Evolutionary conservation across 2,797 vertebrate genomes (phyloP), one percentile per base, ranked within the genome.

Genomic region (Lepidocolaptes lacrymiger): DNA sequence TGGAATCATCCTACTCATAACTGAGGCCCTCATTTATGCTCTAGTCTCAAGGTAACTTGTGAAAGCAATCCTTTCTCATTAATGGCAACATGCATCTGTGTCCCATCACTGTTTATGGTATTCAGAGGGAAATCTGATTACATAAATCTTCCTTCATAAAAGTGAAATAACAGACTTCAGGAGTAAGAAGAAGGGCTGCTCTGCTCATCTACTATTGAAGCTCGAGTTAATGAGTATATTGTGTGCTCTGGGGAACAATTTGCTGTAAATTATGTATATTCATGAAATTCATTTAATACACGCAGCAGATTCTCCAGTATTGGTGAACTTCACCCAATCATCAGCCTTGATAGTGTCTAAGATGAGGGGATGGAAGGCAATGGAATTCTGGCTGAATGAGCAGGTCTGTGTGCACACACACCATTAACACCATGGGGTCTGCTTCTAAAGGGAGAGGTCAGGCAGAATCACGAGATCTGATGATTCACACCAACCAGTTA

Each of bases 31-130:
- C 36, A 13, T 63, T 88, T 85, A 30, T 71, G 30, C 56, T 61
- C 22, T 82, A 49, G 46, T 67, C 49, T 85, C 71, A 54, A 56
- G 72, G 56, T 39, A 92, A 77, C 76, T 93, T 88, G 7, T 81
- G 92, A 94, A 93, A 92, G 52, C 52, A 83, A 85, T 67, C 52
- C 68, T 49, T 80, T 85, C 89, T 83, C 48, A n/a, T 92, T 93
- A 91, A 44, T 43, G 23, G 41, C 72, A 91, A 21, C 41, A 14
- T 43, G 44, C 63, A 66, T 92, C 75, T 71, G 21, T 83, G 75
- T 83, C 89, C 61, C 68, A 58, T 80, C 64, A 16, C 56, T 89
- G 68, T 80, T 91, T 77, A 83, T 14, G 5, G 46, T 39, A 34
- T 85, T 79, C 41, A 49, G 64, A 49, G 68, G 63, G 71, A 96